Conservation (phyloP, 2,113 vertebrate species). For the Vulpes lagopus region DNA sequence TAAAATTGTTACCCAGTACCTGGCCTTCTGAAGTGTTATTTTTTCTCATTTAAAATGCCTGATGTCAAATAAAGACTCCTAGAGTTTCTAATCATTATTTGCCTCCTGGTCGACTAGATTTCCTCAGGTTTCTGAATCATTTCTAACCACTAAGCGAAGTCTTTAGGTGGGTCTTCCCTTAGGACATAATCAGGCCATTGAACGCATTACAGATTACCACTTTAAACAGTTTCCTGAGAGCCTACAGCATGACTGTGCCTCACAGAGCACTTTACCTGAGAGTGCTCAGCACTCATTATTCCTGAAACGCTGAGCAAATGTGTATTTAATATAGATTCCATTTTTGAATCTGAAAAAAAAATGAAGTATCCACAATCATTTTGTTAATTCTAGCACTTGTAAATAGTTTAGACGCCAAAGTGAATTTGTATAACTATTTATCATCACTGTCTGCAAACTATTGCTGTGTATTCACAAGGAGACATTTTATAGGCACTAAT, state of each 20-base stretch:
- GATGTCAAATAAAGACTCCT: neutral
- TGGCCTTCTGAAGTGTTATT: neutral
- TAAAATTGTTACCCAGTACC: neutral
- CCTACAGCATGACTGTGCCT: neutral
- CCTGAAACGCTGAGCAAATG: neutral
- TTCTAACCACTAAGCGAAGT: slow-evolving; percentile 21
- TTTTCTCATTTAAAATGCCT: neutral
- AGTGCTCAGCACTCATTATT: neutral
- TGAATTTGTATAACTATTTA: neutral
- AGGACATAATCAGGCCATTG: neutral
- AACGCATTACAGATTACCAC: neutral
- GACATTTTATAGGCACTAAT: neutral
- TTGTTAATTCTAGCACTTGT: neutral
- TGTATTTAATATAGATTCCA: neutral
- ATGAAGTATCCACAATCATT: neutral
- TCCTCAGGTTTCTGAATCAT: neutral
- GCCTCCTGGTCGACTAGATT: neutral
- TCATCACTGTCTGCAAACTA: neutral
- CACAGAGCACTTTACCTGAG: neutral
- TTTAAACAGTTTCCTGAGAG: neutral
- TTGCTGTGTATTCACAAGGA: neutral
- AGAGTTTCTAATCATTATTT: neutral
- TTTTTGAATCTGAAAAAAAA: slow-evolving; percentile 6
- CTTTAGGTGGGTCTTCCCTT: neutral
- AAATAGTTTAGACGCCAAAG: neutral